phyloP scores from a whole-genome alignment of 2,797 vertebrate genomes.

The Sylvia borin region DNA sequence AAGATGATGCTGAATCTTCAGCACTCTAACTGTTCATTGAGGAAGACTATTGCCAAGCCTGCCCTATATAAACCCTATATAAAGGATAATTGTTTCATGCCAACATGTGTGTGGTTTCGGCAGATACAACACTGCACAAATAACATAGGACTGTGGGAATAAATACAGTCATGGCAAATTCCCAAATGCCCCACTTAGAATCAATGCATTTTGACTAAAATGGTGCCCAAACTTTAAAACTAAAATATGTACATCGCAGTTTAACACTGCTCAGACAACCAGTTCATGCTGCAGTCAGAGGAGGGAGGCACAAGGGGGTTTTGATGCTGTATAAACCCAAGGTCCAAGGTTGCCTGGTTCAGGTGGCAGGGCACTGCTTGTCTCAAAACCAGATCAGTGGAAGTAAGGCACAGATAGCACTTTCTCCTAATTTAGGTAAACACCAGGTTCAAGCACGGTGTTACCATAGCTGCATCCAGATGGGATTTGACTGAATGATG shows the following conservation, averaged over 20 bases:
- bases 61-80: neutral
- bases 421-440: neutral
- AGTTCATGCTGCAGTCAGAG: neutral
- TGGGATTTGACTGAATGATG: neutral
- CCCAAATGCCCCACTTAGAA: slow-evolving; percentile 9
- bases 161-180: neutral
- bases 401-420: neutral
- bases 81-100: slow-evolving; percentile 17
- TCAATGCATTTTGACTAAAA: slow-evolving; percentile 1
- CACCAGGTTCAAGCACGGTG: neutral
- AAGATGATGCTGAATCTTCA: slow-evolving; percentile 6
- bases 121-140: neutral
- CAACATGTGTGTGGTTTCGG: slow-evolving; percentile 18
- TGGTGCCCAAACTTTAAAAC: neutral
- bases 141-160: slow-evolving; percentile 9
- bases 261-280: neutral
- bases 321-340: neutral
- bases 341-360: neutral
- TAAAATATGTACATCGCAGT: neutral
- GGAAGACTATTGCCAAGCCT: slow-evolving; percentile 31
- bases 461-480: neutral
- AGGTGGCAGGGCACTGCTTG: neutral
- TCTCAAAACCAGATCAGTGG: neutral
- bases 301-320: neutral
- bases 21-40: neutral